Base-by-base conservation (phyloP, 2,888 invertebrate genomes). In the Spilosoma lubricipeda region DNA sequence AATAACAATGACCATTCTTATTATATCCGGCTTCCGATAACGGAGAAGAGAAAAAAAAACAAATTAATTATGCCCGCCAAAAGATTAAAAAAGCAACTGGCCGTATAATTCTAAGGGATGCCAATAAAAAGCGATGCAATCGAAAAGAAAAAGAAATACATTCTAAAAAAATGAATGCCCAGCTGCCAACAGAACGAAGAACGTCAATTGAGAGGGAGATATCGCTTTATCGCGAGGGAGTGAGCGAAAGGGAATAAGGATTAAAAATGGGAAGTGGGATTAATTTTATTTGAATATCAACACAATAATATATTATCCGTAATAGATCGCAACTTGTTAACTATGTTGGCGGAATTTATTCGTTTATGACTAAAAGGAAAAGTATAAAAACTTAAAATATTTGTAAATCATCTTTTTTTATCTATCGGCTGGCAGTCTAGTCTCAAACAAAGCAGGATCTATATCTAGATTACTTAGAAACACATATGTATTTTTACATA, bases 171-270 rank as follows among this genome's bases (percentile, higher is more conserved):
- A 93, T 87, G 90, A 92, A 92, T 89, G 89, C 89, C 91, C 95
- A 95, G 95, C 95, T 95, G 95, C 95, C 91, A 90, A 88, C 90
- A 92, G 93, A 92, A 93, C 93, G 92, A 93, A 82, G 84, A 80
- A 81, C 76, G 85, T 90, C 89, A 89, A 90, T 88, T 83, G 91
- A 80, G 86, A 73, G 89, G 92, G 80, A 66, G 91, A 85, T 90
- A 93, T 68, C 66, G 77, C 65, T 59, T 70, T 79, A 86, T 79
- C 18, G 52, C 56, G 42, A 78, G 75, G 30, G 91, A 75, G 86
- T n/a, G 89, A 93, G 81, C 86, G 91, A 85, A 93, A 93, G 65
- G 80, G 83, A 74, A 83, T 84, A 85, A 85, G 91, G 93, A 93
- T 93, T 93, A 93, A 91, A 71, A 91, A 89, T 88, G 84, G 88